Evolutionary conservation across 1,140 invertebrate species (phyloP).

Genomic region (Sycophaga agraensis): DNA sequence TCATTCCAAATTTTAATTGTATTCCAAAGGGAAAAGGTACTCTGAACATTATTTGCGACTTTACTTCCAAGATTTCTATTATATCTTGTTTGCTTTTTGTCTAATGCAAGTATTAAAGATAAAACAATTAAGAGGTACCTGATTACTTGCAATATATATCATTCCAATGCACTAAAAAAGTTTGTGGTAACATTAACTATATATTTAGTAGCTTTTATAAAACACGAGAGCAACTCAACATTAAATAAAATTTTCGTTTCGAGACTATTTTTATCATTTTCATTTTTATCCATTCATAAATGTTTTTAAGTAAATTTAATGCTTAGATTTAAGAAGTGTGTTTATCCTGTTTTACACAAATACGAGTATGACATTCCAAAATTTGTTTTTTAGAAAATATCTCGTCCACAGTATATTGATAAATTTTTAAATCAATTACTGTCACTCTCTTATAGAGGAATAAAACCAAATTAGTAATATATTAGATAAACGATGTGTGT

Average conservation of each 20-base stretch:
- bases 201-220: conserved; percentile 8
- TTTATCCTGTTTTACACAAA: background rate
- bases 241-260: no score
- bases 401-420: background rate
- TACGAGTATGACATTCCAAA: conserved; percentile 6
- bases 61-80: background rate
- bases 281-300: no score
- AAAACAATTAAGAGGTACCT: background rate
- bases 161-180: conserved; percentile 13
- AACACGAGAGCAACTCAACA: background rate
- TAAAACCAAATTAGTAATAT: background rate
- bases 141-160: conserved; percentile 7
- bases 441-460: background rate
- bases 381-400: background rate
- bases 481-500: background rate
- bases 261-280: no score
- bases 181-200: conserved; percentile 2
- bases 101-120: background rate
- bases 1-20: conserved; percentile 20
- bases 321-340: no score
- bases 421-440: conserved; percentile 1
- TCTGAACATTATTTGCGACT: background rate
- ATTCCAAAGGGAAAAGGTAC: background rate
- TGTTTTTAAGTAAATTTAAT: background rate
- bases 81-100: conserved; percentile 7